Evolutionary conservation across 2,113 vertebrate species (phyloP), one percentile per base, ranked within the genome.

Genomic region (Pampusana beccarii): DNA sequence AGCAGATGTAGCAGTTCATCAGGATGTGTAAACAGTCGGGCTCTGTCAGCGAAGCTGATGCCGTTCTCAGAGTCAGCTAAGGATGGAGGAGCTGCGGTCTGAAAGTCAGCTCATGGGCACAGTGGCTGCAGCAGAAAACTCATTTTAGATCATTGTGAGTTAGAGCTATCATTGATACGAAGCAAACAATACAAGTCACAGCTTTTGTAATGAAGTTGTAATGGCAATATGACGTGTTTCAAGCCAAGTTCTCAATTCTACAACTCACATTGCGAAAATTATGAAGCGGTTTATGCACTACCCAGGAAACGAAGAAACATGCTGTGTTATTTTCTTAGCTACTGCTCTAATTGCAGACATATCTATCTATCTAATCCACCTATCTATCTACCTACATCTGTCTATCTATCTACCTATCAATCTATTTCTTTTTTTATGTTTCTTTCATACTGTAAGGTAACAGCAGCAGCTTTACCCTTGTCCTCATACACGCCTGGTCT

Each of bases 181-280:
- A 81, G 60, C 16, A 95, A 56, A 85, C 58, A 85, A 70, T 16
- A 38, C 20, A 87, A 75, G 14, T 46, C 46, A 44, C 70, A 82
- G 74, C 67, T 65, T 87, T 82, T 89, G 21, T 25, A 69, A 93
- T 51, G 33, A 90, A 95, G 24, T 73, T 14, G 3, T 29, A 81
- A 56, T 58, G 34, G 70, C 66, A 92, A 75, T 20, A 50, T 42
- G 96, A 77, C 31, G 46, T 53, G 18, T 95, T 97, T 92, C 66
- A 86, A 93, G 46, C 9, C 53, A 94, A 86, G 38, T 44, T 90
- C 79, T 95, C 90, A 71, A 54, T 95, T 93, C 69, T 84, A 57
- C 16, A 87, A 34, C 56, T 95, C 62, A 94, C 54, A 58, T 28
- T 91, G 64, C 74, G 57, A 95, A 90, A 90, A 94, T 69, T 77